Percentiles rank a stretch among this genome's conserved stretches.
phyloP scores from a whole-genome alignment of 2,113 vertebrate genomes.

The Mungos mungo region DNA sequence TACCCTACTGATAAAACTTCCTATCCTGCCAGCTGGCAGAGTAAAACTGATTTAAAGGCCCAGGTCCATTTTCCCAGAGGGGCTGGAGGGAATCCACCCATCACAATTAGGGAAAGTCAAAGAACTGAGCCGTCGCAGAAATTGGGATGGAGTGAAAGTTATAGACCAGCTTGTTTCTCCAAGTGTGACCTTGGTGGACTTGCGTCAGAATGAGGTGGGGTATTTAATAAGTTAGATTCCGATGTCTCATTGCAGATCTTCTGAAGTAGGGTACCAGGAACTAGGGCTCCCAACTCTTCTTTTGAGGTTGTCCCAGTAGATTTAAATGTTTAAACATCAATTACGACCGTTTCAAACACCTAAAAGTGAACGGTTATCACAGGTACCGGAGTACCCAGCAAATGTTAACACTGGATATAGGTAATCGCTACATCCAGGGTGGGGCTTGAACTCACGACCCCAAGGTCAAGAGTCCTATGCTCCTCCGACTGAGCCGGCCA shows the following conservation, averaged over 20 bases:
- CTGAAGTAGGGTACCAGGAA: background rate
- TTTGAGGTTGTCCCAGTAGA: background rate
- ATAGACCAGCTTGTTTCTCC: background rate
- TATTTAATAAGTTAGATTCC: background rate
- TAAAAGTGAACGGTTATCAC: background rate
- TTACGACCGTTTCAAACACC: background rate
- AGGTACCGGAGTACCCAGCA: background rate
- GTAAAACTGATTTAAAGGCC: background rate
- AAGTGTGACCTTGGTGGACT: background rate
- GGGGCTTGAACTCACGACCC: too few relatives aligned
- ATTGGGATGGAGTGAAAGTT: background rate
- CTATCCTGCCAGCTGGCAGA: background rate
- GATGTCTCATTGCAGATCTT: background rate
- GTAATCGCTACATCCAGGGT: too few relatives aligned
- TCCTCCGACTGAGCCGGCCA: too few relatives aligned
- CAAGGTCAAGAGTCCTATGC: too few relatives aligned
- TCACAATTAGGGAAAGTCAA: background rate
- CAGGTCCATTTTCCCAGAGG: background rate
- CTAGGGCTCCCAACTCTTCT: background rate
- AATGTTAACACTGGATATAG: background rate
- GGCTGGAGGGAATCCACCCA: background rate
- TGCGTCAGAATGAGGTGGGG: background rate
- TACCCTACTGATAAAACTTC: background rate
- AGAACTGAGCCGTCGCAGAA: background rate
- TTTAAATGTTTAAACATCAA: background rate